Evolutionary conservation across 1,140 invertebrate genomes (phyloP), one percentile per base, ranked within the genome.

Genomic region (Anthonomus grandis): DNA sequence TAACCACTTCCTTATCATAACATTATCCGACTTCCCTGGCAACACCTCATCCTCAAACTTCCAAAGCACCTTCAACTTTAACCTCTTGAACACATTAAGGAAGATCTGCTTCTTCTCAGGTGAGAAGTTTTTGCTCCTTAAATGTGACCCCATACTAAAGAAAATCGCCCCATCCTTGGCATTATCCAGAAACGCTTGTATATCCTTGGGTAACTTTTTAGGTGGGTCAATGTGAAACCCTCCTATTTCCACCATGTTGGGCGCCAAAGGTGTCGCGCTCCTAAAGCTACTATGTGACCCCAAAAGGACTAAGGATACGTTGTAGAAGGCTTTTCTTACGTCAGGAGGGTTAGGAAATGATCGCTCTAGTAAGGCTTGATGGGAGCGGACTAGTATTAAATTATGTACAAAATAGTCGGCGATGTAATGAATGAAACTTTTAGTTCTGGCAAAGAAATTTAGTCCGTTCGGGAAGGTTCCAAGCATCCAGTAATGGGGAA

Each of bases 221-320:
- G 25, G 64, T 5, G 31, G 34, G 24, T 62, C 63, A 12, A 81
- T 73, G 57, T 83, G 76, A 53, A 83, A 70, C 19, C 79, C 78
- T 47, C 73, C 82, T n/a, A 80, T 76, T 49, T 78, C 78, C 1
- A 76, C 71, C 41, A 77, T 78, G 62, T 74, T 82, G 0, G 83
- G 81, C 24, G 81, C 55, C 9, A 75, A 67, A 0, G 83, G 81
- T 31, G 76, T 71, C 8, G 77, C 70, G 42, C 77, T 76, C 36
- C 79, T 76, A 5, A 83, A 64, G 4, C 71, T 73, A 10, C 78
- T 74, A 61, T 83, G 79, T n/a, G 80, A 79, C 57, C 85, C 83
- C 0, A 79, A 36, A 8, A 87, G 78, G 2, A 77, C 61, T 4
- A 78, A 61, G 0, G 81, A 79, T n/a, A n/a, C n/a, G n/a, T n/a